phyloP scores from a whole-genome alignment of 2,888 invertebrate genomes.

The Drosophila borborema region DNA sequence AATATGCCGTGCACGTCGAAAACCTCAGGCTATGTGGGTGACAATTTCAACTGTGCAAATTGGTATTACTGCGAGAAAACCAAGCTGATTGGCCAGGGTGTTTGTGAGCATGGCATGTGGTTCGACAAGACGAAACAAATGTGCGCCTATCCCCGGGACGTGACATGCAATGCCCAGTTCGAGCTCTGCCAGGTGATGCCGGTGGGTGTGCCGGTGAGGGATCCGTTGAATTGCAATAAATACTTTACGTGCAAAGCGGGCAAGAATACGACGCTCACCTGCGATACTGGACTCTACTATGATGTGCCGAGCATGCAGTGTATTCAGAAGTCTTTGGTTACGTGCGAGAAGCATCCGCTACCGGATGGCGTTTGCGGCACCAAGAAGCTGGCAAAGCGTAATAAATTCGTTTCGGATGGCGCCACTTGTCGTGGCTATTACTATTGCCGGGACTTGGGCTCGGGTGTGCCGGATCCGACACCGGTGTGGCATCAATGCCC shows the following conservation, averaged over 20 bases:
- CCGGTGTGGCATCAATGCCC: constrained; percentile 72
- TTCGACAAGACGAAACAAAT: constrained; percentile 49
- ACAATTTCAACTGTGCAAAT: constrained; percentile 67
- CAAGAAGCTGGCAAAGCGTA: constrained; percentile 67
- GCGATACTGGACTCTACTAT: constrained; percentile 64
- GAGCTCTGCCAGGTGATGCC: constrained; percentile 72
- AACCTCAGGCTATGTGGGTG: constrained; percentile 59
- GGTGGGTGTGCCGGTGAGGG: constrained; percentile 34
- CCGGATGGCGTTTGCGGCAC: constrained; percentile 74
- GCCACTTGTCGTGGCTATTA: constrained; percentile 80
- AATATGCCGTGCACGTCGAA: constrained; percentile 46
- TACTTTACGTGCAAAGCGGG: constrained; percentile 61
- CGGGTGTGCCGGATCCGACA: constrained; percentile 61
- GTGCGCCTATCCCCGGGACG: constrained; percentile 64
- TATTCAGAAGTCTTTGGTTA: constrained; percentile 54
- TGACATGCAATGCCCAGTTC: constrained; percentile 57
- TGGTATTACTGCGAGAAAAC: constrained; percentile 68
- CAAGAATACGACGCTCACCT: constrained; percentile 20
- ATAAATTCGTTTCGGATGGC: constrained; percentile 70
- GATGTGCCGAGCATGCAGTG: constrained; percentile 50
- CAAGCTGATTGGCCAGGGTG: constrained; percentile 21
- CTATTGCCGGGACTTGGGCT: constrained; percentile 73
- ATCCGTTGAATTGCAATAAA: constrained; percentile 69
- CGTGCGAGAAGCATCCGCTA: constrained; percentile 67
- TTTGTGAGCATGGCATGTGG: constrained; percentile 52